These are phyloP conservation scores for Aleiodes alternator DNA, from an alignment of 2,888 invertebrate genomes.

Conservation along the genomic window DNA sequence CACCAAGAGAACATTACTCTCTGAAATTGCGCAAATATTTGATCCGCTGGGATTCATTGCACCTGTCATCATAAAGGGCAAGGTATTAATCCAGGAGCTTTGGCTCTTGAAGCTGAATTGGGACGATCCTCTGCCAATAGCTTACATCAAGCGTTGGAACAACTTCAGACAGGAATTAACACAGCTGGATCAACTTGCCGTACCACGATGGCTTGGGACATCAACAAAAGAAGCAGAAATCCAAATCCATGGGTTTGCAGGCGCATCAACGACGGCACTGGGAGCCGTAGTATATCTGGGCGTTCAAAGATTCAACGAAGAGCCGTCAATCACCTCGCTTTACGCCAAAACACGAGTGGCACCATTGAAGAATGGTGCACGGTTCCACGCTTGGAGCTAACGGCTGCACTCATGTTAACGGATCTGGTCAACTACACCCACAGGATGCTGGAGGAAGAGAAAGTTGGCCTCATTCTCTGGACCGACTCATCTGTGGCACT, in stretches of 20 bases:
- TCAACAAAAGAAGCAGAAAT: conserved; percentile 53
- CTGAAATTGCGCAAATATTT: background rate
- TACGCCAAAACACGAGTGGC: background rate
- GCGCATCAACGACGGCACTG: conserved; percentile 43
- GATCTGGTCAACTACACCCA: background rate
- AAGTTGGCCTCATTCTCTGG: conserved; percentile 37
- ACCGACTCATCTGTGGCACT: conserved; percentile 59
- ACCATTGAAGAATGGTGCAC: background rate
- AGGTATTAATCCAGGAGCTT: background rate
- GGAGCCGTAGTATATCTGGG: conserved; percentile 42
- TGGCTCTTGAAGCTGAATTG: background rate
- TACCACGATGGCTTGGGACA: conserved; percentile 53
- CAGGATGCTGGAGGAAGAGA: background rate
- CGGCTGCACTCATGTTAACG: background rate
- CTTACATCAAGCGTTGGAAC: background rate
- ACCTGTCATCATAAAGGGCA: background rate
- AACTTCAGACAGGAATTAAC: too few relatives aligned
- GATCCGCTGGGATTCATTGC: conserved; percentile 7
- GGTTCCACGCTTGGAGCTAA: background rate
- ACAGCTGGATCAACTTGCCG: too few relatives aligned
- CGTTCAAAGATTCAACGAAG: background rate
- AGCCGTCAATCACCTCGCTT: background rate
- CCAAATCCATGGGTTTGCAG: conserved; percentile 38
- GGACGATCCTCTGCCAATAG: background rate
- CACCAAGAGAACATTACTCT: background rate